Conservation (phyloP, 2,888 invertebrate genomes). For the Heliconius ethilla region DNA sequence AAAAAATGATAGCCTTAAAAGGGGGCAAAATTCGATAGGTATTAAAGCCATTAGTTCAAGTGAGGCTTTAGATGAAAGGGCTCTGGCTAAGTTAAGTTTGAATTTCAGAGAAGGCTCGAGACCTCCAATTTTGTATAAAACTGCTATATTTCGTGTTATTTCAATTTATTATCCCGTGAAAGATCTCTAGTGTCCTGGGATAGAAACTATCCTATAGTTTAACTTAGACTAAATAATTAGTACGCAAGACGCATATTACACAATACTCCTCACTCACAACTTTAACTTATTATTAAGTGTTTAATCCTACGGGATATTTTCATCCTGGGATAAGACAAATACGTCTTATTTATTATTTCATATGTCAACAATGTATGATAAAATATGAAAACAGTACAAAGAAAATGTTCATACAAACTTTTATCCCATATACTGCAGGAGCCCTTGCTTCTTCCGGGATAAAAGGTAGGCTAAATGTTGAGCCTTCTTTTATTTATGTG, state of each 20-base stretch:
- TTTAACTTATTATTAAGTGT: too few species aligned
- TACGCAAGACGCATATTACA: constrained; percentile 1
- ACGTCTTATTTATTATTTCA: not conserved
- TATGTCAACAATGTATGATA: not conserved
- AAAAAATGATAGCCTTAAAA: too few species aligned
- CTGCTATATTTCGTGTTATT: not conserved
- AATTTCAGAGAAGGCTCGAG: too few species aligned
- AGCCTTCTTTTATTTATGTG: constrained; percentile 21
- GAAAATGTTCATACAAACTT: constrained; percentile 7
- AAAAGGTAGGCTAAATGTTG: constrained; percentile 17
- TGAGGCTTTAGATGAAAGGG: too few species aligned
- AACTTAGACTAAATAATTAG: not conserved
- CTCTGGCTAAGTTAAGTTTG: too few species aligned
- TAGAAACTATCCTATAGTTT: not conserved
- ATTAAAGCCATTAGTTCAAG: too few species aligned
- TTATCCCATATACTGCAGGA: constrained; percentile 20
- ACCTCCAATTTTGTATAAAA: too few species aligned
- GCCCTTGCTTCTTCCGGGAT: constrained; percentile 22
- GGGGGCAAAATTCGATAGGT: too few species aligned
- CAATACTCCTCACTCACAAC: not conserved
- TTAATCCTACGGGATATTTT: constrained; percentile 1
- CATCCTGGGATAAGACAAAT: constrained; percentile 10
- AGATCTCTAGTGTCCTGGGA: not conserved
- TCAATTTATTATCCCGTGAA: not conserved
- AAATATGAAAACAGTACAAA: not conserved